A percentile compares a stretch with the other conserved stretches of the same genome.
Evolutionary conservation across 2,113 vertebrate species (phyloP).

Genomic region (Psilopsiagon aurifrons): DNA sequence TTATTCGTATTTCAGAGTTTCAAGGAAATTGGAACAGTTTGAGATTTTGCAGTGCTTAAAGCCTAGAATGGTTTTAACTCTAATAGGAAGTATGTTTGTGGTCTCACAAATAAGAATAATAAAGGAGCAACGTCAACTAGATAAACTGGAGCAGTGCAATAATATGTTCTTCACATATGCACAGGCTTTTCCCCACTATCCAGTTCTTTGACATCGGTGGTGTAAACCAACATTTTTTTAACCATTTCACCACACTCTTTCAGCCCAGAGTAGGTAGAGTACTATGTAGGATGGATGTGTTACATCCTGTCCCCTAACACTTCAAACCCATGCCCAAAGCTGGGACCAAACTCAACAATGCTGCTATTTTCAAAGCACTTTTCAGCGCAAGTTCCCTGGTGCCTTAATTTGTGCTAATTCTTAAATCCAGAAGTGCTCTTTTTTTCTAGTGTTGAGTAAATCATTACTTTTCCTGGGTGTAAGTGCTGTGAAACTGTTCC

Average conservation of each 20-base stretch:
- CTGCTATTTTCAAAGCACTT: not conserved
- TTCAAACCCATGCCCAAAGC: accelerated
- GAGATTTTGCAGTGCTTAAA: not conserved
- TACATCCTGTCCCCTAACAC: accelerated
- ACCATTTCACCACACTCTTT: not conserved
- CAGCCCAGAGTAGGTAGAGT: not conserved
- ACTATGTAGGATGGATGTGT: not conserved
- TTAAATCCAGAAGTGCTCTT: not conserved
- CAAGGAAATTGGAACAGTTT: not conserved
- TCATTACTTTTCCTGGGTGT: not conserved
- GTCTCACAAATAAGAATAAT: not conserved
- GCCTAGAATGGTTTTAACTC: not conserved
- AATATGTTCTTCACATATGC: not conserved
- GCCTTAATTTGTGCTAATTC: not conserved
- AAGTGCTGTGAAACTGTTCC: not conserved
- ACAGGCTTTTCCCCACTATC: not conserved
- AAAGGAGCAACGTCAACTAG: not conserved
- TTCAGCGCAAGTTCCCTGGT: not conserved
- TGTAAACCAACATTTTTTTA: not conserved
- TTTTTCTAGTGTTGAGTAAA: not conserved
- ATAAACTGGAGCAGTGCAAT: not conserved
- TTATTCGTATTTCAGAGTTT: slow-evolving; percentile 18
- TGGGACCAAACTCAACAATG: not conserved
- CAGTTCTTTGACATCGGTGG: not conserved
- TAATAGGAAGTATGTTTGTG: not conserved